Evolutionary conservation across 1,140 invertebrate genomes (phyloP).

Genomic region (Globodera rostochiensis): DNA sequence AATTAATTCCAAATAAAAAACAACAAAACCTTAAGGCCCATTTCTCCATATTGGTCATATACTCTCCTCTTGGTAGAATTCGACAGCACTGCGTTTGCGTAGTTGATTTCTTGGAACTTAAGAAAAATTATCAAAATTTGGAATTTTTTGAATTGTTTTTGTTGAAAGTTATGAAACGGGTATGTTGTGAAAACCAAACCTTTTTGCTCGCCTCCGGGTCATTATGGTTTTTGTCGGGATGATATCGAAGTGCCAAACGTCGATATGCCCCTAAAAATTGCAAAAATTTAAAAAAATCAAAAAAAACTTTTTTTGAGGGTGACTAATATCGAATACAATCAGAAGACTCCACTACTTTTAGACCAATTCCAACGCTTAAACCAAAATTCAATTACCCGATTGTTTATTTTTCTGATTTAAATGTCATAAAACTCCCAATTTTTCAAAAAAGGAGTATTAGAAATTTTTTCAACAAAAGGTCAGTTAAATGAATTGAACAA

Average conservation of each 20-base stretch:
- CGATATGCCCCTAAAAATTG: conserved; percentile 77
- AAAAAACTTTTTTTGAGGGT: not conserved
- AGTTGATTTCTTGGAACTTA: conserved; percentile 70
- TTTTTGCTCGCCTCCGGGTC: conserved; percentile 54
- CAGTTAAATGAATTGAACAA: too few species aligned
- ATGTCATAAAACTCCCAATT: too few species aligned
- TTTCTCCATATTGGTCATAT: conserved; percentile 69
- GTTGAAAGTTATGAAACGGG: too few species aligned
- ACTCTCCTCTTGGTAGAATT: conserved; percentile 68
- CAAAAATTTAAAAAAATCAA: not conserved
- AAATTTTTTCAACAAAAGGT: too few species aligned
- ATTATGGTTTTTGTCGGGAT: conserved; percentile 89
- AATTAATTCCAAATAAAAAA: too few species aligned
- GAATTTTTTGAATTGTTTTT: too few species aligned
- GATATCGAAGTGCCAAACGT: conserved; percentile 89
- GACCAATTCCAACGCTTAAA: not conserved
- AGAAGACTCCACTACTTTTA: not conserved
- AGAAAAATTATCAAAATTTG: not conserved
- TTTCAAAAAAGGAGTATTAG: too few species aligned
- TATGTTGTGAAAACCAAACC: too few species aligned
- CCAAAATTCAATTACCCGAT: too few species aligned
- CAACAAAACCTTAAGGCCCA: conserved; percentile 66
- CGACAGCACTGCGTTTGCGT: conserved; percentile 68
- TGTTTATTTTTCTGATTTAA: too few species aligned
- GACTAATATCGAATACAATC: too few species aligned